Conservation (phyloP, 2,888 invertebrate species). For the Beris chalybata region DNA sequence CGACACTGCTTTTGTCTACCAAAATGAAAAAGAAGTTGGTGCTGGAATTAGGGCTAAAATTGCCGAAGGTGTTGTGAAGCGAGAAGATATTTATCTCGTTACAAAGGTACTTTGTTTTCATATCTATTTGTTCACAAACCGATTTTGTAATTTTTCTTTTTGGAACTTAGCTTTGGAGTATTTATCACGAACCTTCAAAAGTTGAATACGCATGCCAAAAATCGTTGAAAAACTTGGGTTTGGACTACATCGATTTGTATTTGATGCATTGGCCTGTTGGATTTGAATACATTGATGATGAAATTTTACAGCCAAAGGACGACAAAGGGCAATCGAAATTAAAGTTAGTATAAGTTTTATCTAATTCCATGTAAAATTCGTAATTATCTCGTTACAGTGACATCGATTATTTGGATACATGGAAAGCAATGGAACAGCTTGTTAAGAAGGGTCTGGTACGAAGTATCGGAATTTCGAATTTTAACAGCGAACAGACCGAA, state of each 20-base stretch:
- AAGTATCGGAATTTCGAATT: conserved; percentile 86
- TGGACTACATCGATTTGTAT: conserved; percentile 78
- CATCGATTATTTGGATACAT: conserved; percentile 75
- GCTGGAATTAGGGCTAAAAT: conserved; percentile 55
- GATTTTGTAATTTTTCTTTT: too few relatives aligned
- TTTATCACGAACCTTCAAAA: conserved; percentile 62
- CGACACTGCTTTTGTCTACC: conserved; percentile 60
- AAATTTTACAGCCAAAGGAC: conserved; percentile 42
- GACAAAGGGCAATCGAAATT: conserved; percentile 35
- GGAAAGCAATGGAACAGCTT: conserved; percentile 79
- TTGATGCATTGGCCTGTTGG: conserved; percentile 83
- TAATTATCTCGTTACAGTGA: conserved; percentile 55
- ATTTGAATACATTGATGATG: conserved; percentile 57
- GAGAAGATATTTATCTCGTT: conserved; percentile 55
- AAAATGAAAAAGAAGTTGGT: conserved; percentile 57
- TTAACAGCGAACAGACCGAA: conserved; percentile 76
- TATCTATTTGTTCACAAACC: neutral
- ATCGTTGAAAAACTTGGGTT: conserved; percentile 65
- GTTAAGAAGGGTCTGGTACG: conserved; percentile 69
- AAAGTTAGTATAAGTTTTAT: neutral
- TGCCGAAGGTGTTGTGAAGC: conserved; percentile 54
- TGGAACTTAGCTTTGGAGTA: conserved; percentile 46
- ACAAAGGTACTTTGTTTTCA: conserved; percentile 46
- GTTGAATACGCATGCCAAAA: conserved; percentile 65
- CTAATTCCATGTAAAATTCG: neutral